These are phyloP conservation scores for Pemphredon lugubris DNA, from an alignment of 2,888 invertebrate genomes.

Conservation along the genomic window DNA sequence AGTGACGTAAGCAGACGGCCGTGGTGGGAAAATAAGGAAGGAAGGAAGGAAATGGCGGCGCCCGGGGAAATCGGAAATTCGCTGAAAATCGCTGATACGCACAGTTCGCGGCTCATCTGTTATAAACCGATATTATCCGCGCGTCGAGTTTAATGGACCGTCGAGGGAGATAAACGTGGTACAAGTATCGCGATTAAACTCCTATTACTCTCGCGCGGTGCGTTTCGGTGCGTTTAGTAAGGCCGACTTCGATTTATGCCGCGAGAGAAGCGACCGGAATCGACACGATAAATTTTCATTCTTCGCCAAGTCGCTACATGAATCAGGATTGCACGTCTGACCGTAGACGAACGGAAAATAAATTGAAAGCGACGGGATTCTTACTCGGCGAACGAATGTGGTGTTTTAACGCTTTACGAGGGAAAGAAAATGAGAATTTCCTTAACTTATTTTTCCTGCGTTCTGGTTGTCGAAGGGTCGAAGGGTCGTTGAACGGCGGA, in stretches of 20 bases:
- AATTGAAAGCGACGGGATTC: neutral
- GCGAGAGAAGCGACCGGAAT: neutral
- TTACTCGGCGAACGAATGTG: too few relatives aligned
- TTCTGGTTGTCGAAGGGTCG: too few relatives aligned
- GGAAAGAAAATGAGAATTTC: too few relatives aligned
- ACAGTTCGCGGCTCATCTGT: conserved; percentile 51
- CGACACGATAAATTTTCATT: conserved; percentile 28
- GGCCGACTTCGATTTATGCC: conserved; percentile 9
- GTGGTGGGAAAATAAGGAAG: too few relatives aligned
- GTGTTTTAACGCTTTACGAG: too few relatives aligned
- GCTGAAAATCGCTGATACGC: conserved; percentile 42
- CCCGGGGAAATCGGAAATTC: conserved; percentile 31
- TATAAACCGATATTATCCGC: conserved; percentile 52
- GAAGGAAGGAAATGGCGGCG: neutral
- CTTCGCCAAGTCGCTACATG: conserved; percentile 11
- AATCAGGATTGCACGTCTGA: neutral
- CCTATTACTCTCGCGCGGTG: conserved; percentile 31
- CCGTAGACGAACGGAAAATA: neutral
- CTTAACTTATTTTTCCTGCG: too few relatives aligned
- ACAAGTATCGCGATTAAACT: conserved; percentile 63
- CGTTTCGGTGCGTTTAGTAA: conserved; percentile 5
- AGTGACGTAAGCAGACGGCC: too few relatives aligned
- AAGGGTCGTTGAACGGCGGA: too few relatives aligned
- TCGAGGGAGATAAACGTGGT: conserved; percentile 62
- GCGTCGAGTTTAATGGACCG: conserved; percentile 58